Evolutionary conservation across 2,113 vertebrate genomes (phyloP).

Genomic region (Gymnorhina tibicen): DNA sequence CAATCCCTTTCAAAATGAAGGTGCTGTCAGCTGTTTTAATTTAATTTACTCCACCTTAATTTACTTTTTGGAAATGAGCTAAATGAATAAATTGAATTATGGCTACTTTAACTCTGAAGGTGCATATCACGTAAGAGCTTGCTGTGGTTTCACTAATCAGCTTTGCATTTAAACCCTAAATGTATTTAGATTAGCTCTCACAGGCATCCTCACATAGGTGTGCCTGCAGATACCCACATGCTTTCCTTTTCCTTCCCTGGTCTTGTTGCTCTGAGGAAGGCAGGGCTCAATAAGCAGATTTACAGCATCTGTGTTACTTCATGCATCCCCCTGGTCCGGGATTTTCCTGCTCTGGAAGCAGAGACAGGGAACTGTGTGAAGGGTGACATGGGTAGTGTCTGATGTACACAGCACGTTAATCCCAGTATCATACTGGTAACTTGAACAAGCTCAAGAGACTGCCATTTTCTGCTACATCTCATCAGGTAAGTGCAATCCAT

Average conservation of each 20-base stretch:
- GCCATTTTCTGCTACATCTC: neutral
- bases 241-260: neutral
- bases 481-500: neutral
- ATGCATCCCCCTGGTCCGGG: neutral
- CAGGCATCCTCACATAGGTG: neutral
- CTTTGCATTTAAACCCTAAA: slow-evolving; percentile 51
- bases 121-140: slow-evolving; percentile 38
- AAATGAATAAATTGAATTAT: slow-evolving; percentile 60
- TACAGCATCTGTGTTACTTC: neutral
- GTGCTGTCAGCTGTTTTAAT: slow-evolving; percentile 48
- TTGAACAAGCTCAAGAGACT: neutral
- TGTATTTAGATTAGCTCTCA: slow-evolving; percentile 49
- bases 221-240: neutral
- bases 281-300: neutral
- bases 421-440: neutral
- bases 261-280: neutral
- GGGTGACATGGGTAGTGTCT: neutral
- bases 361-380: neutral
- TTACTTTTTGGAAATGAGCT: slow-evolving; percentile 57
- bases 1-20: slow-evolving; percentile 32
- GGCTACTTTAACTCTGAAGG: slow-evolving; percentile 36
- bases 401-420: neutral
- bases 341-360: neutral
- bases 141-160: slow-evolving; percentile 51
- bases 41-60: slow-evolving; percentile 56